Evolutionary conservation across 2,888 invertebrate genomes (phyloP), one percentile per base, ranked within the genome.

Genomic region (Chloromyia formosa): DNA sequence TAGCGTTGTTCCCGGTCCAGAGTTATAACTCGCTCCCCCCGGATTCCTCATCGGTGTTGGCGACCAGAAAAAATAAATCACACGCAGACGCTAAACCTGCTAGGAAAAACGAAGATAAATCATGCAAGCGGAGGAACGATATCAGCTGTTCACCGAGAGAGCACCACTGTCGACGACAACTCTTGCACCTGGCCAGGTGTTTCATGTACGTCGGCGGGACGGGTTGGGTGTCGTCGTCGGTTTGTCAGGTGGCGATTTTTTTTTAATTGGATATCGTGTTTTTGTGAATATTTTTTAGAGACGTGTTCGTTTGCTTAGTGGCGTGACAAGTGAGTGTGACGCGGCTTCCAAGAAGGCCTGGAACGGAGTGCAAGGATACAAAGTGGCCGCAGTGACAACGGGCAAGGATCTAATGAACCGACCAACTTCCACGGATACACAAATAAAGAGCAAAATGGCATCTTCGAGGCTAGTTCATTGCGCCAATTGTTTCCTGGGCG

Each of bases 401-500:
- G 66, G 23, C 1, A 9, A 40, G 56, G 14, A 60, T 56, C 75
- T 74, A 62, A 76, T 74, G 74, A 64, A 56, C 9, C 54, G 61
- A 42, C 53, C 42, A 9, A 49, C n/a, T n/a, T 5, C 45, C 9
- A 22, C 23, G 23, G 27, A 73, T 42, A 60, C 23, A 27, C 42
- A 42, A 45, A 72, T 45, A 20, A 68, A 20, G 4, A n/a, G 54
- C 45, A 56, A 40, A n/a, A 58, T 66, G 53, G 1, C 45, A 27
- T 58, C 64, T 16, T 56, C 56, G 20, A 74, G 27, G 35, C 35
- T 58, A 10, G 45, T 45, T 4, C 42, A 61, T 14, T 61, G 82
- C 80, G 83, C 83, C 75, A 87, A 85, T 81, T 81, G 88, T 80
- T 84, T 87, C 75, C 80, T 87, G 27, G 90, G 90, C 82, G 85